Evolutionary conservation across 2,113 vertebrate genomes (phyloP).

Genomic region (Hippoglossus stenolepis): DNA sequence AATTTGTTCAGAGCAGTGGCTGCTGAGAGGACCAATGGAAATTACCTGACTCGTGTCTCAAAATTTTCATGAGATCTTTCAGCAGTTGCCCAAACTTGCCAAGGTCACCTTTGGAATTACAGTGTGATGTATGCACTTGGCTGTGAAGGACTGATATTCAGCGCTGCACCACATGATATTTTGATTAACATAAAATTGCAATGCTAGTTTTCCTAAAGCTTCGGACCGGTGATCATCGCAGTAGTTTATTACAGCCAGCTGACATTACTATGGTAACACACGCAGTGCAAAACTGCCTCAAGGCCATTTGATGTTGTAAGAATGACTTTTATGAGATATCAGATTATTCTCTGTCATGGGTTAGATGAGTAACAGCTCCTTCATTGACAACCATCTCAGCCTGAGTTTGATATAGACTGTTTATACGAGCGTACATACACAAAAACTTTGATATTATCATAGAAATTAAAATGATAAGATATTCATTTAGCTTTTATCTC

Average conservation of each 20-base stretch:
- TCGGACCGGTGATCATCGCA: slow-evolving; percentile 67
- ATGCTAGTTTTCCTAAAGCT: slow-evolving; percentile 65
- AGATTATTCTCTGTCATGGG: slow-evolving; percentile 63
- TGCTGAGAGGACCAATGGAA: slow-evolving; percentile 41
- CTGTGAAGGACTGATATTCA: slow-evolving; percentile 70
- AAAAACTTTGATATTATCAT: slow-evolving; percentile 21
- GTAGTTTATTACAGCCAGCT: slow-evolving; percentile 71
- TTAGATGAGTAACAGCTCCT: slow-evolving; percentile 45
- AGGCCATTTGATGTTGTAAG: slow-evolving; percentile 67
- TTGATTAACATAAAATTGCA: slow-evolving; percentile 80
- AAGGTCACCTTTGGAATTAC: slow-evolving; percentile 75
- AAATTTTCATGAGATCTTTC: slow-evolving; percentile 46
- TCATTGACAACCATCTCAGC: slow-evolving; percentile 37
- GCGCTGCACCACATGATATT: slow-evolving; percentile 62
- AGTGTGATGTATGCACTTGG: slow-evolving; percentile 61
- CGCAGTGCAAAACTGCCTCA: slow-evolving; percentile 53
- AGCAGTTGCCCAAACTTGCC: slow-evolving; percentile 55
- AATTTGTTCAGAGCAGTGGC: slow-evolving; percentile 63
- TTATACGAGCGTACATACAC: slow-evolving; percentile 31
- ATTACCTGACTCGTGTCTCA: slow-evolving; percentile 35
- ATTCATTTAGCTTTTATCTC: slow-evolving; percentile 2
- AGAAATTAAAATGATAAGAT: slow-evolving; percentile 30
- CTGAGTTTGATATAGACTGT: slow-evolving; percentile 46
- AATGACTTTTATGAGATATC: slow-evolving; percentile 66
- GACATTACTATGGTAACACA: slow-evolving; percentile 70